Evolutionary conservation across 2,113 vertebrate genomes (phyloP), one percentile per base, ranked within the genome.

Genomic region (Illadopsis cleaveri): DNA sequence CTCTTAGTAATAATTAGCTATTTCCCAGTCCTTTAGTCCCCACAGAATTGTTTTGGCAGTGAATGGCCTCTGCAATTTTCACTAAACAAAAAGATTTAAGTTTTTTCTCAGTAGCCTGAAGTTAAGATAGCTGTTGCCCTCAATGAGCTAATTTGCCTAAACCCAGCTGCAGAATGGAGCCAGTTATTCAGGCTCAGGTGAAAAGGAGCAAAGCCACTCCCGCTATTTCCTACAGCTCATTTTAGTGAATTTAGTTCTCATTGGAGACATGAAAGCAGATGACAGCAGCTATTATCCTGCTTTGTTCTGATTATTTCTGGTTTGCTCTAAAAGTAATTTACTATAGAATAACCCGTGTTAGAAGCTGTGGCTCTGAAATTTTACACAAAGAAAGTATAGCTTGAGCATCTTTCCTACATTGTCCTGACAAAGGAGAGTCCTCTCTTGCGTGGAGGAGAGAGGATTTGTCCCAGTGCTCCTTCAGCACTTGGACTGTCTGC

Each of bases 291-390:
- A 62, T 57, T 53, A 89, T 79, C 18, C 33, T 51, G 79, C 68
- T 92, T 88, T 92, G 75, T 92, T 86, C 82, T 57, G 64, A 61
- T 86, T 93, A 71, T 80, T 93, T 92, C 75, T 90, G n/a, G 28
- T 38, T 80, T 88, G 38, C 66, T 94, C 9, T 88, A 38, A 53
- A 89, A 80, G 82, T 82, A 90, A 70, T 86, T 92, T 86, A 35
- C 35, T 80, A 15, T 13, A 89, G 42, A 94, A 83, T 83, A 89
- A 83, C 27, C 37, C 0, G 0, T 2, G 7, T 70, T 89, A 81
- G 80, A 92, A 92, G 57, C 47, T 37, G 38, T 54, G 64, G 38
- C 47, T 95, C 80, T 71, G 47, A 75, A 71, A 75, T 92, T 92
- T 93, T 70, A 60, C 54, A 89, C 69, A 92, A 94, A 89, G 69